phyloP scores from a whole-genome alignment of 2,888 invertebrate species.

The Eupithecia pulchellata region DNA sequence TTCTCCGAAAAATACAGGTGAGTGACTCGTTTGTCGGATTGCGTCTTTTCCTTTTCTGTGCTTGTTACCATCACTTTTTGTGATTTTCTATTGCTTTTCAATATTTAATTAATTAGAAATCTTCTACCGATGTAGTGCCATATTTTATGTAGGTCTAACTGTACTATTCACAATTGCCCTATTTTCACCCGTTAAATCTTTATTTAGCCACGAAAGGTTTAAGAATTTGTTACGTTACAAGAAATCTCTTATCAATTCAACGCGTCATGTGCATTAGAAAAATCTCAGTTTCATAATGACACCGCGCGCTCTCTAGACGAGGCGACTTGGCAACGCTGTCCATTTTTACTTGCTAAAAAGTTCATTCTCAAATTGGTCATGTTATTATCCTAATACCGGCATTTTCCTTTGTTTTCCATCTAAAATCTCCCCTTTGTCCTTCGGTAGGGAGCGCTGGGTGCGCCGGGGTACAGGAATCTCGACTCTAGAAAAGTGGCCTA shows the following conservation, averaged over 20 bases:
- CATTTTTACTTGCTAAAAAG: constrained; percentile 64
- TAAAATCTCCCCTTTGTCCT: constrained; percentile 82
- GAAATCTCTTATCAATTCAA: constrained; percentile 58
- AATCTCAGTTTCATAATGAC: constrained; percentile 73
- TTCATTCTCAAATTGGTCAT: constrained; percentile 63
- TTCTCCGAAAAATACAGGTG: constrained; percentile 80
- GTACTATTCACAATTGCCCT: constrained; percentile 56
- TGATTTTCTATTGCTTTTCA: constrained; percentile 63
- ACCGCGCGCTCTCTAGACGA: constrained; percentile 65
- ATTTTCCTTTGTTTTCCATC: constrained; percentile 81
- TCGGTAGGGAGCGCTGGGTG: constrained; percentile 76
- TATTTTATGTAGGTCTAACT: constrained; percentile 53
- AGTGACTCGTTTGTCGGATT: constrained; percentile 80
- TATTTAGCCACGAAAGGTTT: constrained; percentile 20
- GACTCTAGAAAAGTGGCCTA: constrained; percentile 83
- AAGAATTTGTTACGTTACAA: constrained; percentile 49
- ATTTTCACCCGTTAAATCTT: constrained; percentile 58
- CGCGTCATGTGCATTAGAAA: constrained; percentile 60
- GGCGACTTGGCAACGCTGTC: constrained; percentile 73
- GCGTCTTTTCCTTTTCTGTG: constrained; percentile 78
- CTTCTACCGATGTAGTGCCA: constrained; percentile 49
- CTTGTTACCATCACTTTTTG: constrained; percentile 64
- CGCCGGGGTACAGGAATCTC: constrained; percentile 79
- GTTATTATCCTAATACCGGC: constrained; percentile 72
- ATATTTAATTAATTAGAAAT: constrained; percentile 46